phyloP scores from a whole-genome alignment of 2,888 invertebrate genomes.

The Deilephila porcellus region DNA sequence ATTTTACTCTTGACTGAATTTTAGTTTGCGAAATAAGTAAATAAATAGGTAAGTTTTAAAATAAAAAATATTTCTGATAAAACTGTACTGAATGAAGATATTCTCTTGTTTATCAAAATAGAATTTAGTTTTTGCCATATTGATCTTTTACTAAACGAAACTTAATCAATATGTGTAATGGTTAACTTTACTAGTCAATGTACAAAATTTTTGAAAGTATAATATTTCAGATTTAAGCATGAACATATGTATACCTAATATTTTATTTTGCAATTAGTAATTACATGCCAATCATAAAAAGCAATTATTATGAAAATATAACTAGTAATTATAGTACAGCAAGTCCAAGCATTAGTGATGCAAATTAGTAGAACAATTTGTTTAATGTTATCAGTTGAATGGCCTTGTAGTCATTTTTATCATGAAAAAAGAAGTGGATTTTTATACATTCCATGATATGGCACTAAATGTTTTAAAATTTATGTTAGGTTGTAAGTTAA shows the following conservation, averaged over 20 bases:
- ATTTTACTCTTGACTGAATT: too few species aligned
- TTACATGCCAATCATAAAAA: too few species aligned
- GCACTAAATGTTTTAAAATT: not conserved
- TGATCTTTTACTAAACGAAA: too few species aligned
- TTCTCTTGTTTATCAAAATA: not conserved
- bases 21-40: too few species aligned
- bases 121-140: too few species aligned
- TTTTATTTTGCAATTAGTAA: too few species aligned
- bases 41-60: too few species aligned
- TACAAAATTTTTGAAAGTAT: not conserved
- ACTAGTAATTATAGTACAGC: not conserved
- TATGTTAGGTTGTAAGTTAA: not conserved
- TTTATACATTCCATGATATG: conserved; percentile 6
- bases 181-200: not conserved
- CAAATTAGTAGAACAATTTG: not conserved
- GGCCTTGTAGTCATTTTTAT: not conserved
- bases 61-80: too few species aligned
- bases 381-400: conserved; percentile 10
- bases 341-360: not conserved
- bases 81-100: too few species aligned
- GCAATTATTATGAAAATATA: not conserved
- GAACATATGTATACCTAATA: too few species aligned
- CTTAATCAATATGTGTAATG: too few species aligned
- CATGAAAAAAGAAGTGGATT: not conserved
- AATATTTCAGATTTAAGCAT: not conserved